Conservation (phyloP, 2,113 vertebrate species). For the Capreolus pygargus region DNA sequence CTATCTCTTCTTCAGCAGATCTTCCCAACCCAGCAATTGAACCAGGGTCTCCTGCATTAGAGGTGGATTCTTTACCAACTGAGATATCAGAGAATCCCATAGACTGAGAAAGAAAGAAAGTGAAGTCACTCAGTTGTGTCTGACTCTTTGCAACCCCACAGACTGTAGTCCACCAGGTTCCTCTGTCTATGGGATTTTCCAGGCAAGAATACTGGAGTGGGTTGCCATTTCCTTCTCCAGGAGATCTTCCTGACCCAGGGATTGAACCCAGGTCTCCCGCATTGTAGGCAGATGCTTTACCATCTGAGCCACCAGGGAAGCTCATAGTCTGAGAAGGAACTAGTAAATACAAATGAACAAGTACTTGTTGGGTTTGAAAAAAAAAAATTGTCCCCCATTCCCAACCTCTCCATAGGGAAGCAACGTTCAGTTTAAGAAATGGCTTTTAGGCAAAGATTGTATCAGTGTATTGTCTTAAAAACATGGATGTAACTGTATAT, state of each 20-base stretch:
- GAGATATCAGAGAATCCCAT: not conserved
- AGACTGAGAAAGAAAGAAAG: too few species aligned
- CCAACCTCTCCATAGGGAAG: not conserved
- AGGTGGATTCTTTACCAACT: not conserved
- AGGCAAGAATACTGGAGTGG: too few species aligned
- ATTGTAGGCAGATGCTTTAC: not conserved
- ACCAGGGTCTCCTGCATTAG: not conserved
- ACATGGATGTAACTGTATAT: not conserved
- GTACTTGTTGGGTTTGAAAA: not conserved
- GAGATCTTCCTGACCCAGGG: not conserved
- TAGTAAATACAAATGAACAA: not conserved
- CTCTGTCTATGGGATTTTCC: too few species aligned
- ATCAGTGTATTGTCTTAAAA: not conserved
- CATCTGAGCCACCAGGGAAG: not conserved
- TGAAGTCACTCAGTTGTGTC: too few species aligned
- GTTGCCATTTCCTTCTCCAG: not conserved
- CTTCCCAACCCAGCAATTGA: rapidly evolving
- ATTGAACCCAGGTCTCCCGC: not conserved
- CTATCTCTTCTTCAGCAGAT: not conserved
- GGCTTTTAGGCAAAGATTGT: not conserved
- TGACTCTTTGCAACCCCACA: too few species aligned
- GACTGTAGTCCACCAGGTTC: too few species aligned
- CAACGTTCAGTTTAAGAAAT: not conserved
- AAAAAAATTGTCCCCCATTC: not conserved
- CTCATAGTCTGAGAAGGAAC: not conserved